Conservation (phyloP, 2,113 vertebrate species). For the Oryzias celebensis region DNA sequence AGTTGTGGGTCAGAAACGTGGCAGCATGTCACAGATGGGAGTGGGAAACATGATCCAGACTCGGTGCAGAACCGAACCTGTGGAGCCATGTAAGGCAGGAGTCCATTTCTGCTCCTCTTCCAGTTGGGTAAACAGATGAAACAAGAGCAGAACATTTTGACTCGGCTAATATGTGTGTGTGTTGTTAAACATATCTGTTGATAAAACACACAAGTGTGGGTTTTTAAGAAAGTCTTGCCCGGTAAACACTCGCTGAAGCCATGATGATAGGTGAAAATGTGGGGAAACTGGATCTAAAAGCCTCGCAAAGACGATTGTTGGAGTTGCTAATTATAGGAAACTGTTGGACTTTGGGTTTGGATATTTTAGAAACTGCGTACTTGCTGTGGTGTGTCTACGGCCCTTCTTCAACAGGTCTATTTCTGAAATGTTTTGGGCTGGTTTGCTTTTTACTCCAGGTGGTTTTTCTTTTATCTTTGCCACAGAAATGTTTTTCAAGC, state of each 20-base stretch:
- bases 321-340: too few relatives aligned
- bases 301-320: neutral
- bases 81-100: conserved; percentile 8
- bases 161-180: neutral
- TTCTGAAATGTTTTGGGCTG: neutral
- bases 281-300: conserved; percentile 2
- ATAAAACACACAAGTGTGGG: conserved; percentile 23
- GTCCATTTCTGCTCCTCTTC: conserved; percentile 7
- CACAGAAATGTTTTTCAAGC: neutral
- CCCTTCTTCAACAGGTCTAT: too few relatives aligned
- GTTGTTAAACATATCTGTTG: conserved; percentile 32
- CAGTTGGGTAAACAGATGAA: conserved; percentile 25
- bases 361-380: too few relatives aligned
- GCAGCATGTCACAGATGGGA: conserved; percentile 32
- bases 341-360: too few relatives aligned
- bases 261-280: conserved; percentile 9
- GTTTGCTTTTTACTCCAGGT: neutral
- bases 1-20: conserved; percentile 27
- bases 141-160: conserved; percentile 18
- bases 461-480: neutral
- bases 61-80: neutral
- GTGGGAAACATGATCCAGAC: conserved; percentile 20
- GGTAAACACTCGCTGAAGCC: conserved; percentile 16
- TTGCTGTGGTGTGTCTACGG: too few relatives aligned
- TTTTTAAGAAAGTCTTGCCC: conserved; percentile 9